phyloP scores from a whole-genome alignment of 2,888 invertebrate species.

The Schizaphis graminum region DNA sequence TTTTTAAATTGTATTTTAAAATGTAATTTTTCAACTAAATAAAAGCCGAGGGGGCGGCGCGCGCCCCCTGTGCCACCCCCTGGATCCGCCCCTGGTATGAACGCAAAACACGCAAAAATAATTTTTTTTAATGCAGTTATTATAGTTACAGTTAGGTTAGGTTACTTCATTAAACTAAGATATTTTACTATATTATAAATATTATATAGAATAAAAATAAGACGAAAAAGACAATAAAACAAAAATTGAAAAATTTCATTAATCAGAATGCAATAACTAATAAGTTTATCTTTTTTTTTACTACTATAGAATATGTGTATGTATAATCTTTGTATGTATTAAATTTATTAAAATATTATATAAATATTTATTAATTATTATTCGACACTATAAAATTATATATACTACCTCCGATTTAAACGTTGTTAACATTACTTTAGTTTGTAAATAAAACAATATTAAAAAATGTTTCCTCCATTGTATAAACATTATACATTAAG shows the following conservation, averaged over 20 bases:
- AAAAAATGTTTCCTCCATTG: background rate
- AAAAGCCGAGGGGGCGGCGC: no score
- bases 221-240: background rate
- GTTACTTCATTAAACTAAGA: background rate
- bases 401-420: background rate
- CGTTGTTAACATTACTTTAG: background rate
- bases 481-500: background rate
- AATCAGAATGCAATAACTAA: background rate
- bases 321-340: background rate
- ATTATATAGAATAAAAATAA: background rate
- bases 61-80: no score
- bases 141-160: background rate
- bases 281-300: background rate
- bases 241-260: background rate
- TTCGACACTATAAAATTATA: background rate
- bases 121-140: background rate
- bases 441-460: background rate
- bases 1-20: no score
- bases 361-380: background rate
- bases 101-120: background rate
- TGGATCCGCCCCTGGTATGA: no score
- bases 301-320: background rate
- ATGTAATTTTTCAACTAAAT: no score
- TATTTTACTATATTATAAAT: background rate
- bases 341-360: background rate